Percentiles rank a stretch among this genome's conserved stretches.
phyloP scores from a whole-genome alignment of 2,888 invertebrate species.

The Idaea straminata region DNA sequence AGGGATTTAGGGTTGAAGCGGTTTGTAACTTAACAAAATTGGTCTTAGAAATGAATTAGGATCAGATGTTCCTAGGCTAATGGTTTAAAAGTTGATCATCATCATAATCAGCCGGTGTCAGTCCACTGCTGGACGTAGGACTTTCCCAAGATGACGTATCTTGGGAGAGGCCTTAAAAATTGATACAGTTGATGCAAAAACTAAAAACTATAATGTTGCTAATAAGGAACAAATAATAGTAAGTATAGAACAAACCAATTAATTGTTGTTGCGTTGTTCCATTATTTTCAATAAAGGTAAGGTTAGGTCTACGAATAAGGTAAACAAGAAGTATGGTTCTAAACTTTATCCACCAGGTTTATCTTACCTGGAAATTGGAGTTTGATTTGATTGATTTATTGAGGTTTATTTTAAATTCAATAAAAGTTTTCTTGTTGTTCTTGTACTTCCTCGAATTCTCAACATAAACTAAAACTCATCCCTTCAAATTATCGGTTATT shows the following conservation, averaged over 20 bases:
- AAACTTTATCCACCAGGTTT: background rate
- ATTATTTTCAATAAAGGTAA: background rate
- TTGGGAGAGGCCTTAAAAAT: too few species aligned
- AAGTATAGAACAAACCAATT: background rate
- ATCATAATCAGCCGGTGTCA: too few species aligned
- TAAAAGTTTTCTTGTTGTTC: background rate
- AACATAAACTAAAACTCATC: constrained; percentile 1
- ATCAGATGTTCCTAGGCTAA: too few species aligned
- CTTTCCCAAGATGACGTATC: too few species aligned
- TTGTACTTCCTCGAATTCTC: background rate
- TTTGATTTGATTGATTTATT: background rate
- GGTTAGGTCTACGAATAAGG: background rate
- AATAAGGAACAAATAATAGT: too few species aligned
- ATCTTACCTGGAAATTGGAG: background rate
- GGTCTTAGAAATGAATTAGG: too few species aligned
- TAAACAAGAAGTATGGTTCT: background rate
- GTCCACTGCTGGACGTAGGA: too few species aligned
- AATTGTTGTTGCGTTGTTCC: background rate
- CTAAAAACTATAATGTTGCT: too few species aligned
- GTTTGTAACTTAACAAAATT: too few species aligned
- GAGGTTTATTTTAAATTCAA: background rate
- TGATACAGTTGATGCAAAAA: too few species aligned
- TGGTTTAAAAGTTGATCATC: too few species aligned
- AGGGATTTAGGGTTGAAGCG: too few species aligned
- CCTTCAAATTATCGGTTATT: background rate